Conservation (phyloP, 1,140 invertebrate genomes). For the Heterodera schachtii region DNA sequence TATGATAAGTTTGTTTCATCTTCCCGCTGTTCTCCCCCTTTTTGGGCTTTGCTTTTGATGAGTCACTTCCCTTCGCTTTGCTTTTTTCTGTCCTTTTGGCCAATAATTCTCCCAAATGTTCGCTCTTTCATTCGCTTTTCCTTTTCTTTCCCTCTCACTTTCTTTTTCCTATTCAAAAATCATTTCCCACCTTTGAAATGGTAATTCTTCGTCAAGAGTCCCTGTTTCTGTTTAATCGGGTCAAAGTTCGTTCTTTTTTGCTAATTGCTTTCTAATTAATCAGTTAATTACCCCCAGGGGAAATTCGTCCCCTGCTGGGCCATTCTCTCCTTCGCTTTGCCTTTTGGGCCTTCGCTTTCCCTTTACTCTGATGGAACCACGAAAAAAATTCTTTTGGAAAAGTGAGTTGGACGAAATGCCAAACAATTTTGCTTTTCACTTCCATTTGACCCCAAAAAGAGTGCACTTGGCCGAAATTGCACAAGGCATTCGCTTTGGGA, state of each 20-base stretch:
- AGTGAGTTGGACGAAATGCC: constrained; percentile 18
- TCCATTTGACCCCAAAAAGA: constrained; percentile 1
- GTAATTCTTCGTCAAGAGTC: constrained; percentile 13
- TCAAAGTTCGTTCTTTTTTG: constrained; percentile 19
- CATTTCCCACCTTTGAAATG: background rate
- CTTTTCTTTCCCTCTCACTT: background rate
- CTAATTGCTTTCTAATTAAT: background rate
- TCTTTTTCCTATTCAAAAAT: background rate
- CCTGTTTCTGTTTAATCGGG: background rate
- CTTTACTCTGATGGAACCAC: constrained; percentile 43
- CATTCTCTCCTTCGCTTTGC: constrained; percentile 35
- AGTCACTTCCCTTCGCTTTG: background rate
- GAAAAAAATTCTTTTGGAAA: constrained; percentile 41
- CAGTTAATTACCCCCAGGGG: background rate
- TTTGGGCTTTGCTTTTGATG: background rate
- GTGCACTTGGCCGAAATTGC: constrained; percentile 2
- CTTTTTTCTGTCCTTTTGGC: background rate
- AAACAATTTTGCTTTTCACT: background rate
- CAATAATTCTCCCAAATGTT: background rate
- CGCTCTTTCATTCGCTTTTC: background rate
- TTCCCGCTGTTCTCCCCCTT: background rate
- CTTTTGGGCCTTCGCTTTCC: constrained; percentile 31
- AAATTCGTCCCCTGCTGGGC: constrained; percentile 28
- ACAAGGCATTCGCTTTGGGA: constrained; percentile 23
- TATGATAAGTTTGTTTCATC: no score